Evolutionary conservation across 2,888 invertebrate species (phyloP), one percentile per base, ranked within the genome.

Genomic region (Sepiola atlantica): DNA sequence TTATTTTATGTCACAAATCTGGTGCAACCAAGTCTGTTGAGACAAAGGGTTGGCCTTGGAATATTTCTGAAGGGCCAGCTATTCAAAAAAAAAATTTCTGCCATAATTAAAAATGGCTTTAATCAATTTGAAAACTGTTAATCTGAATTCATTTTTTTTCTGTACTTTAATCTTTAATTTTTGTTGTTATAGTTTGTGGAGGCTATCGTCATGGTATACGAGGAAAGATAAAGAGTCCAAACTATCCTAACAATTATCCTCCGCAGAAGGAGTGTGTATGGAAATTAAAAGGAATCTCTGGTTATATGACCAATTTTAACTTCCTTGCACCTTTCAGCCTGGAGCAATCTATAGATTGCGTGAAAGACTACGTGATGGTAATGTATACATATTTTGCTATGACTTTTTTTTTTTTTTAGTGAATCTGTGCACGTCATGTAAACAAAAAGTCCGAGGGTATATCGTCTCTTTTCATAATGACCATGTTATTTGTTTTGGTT

Each of bases 201-300:
- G 99, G 99, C 8, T 98, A 99, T 95, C 98, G 99, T 94, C 98
- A 98, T 96, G 98, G 98, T 32, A 98, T 98, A 95, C 97, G 97
- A 35, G 98, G 98, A 91, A 94, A 98, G 95, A 97, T 99, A 95
- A 99, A 99, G 97, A 99, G 99, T 0, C 99, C 99, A 0, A 99
- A 99, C 97, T 99, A 99, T 97, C 99, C 99, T 0, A 98, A 99
- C 95, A 99, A 99, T 96, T 99, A 99, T 97, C 98, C 99, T 95
- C 98, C 99, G 1, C 99, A 99, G 97, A 99, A 99, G 96, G 99
- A 99, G 96, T 99, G 99, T 97, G 98, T 99, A 91, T 99, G 99
- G 99, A 98, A 98, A 96, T 98, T 99, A 91, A 98, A 98, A 6
- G 99, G 99, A 0, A 98, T 99, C 14, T 98, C 98, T 97, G 98